phyloP scores from a whole-genome alignment of 2,797 vertebrate genomes.

The Anomalospiza imberbis region DNA sequence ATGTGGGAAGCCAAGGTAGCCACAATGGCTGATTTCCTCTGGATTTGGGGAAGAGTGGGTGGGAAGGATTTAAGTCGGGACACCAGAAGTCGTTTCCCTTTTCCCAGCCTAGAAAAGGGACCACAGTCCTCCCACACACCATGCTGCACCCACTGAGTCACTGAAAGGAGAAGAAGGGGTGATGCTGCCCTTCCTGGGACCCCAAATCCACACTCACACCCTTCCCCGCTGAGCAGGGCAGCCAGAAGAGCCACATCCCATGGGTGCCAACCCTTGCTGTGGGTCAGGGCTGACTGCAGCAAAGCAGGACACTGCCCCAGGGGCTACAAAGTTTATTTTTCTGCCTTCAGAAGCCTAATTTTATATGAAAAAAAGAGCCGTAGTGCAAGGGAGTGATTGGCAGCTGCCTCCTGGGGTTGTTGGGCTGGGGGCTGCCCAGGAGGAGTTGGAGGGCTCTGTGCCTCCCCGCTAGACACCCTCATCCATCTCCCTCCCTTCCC shows the following conservation, averaged over 20 bases:
- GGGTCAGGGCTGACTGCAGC: neutral
- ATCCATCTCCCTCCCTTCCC: neutral
- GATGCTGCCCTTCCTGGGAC: neutral
- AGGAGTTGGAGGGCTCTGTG: neutral
- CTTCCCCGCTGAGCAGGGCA: neutral
- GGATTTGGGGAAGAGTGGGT: neutral
- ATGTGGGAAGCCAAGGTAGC: neutral
- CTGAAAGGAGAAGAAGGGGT: neutral
- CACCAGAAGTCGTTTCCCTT: neutral
- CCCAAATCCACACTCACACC: neutral
- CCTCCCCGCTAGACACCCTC: neutral
- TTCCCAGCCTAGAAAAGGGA: neutral
- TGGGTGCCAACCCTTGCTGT: neutral
- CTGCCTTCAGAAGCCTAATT: neutral
- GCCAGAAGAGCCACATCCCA: neutral
- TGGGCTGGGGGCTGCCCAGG: neutral
- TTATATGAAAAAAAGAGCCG: neutral
- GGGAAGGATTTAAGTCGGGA: neutral
- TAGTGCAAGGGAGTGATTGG: neutral
- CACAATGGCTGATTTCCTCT: accelerated
- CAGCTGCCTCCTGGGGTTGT: neutral
- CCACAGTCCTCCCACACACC: neutral
- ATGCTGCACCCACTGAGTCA: accelerated
- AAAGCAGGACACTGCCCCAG: neutral
- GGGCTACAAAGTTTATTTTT: neutral